These are phyloP conservation scores for Electrophaes corylata DNA, from an alignment of 2,888 invertebrate genomes.

Conservation along the genomic window DNA sequence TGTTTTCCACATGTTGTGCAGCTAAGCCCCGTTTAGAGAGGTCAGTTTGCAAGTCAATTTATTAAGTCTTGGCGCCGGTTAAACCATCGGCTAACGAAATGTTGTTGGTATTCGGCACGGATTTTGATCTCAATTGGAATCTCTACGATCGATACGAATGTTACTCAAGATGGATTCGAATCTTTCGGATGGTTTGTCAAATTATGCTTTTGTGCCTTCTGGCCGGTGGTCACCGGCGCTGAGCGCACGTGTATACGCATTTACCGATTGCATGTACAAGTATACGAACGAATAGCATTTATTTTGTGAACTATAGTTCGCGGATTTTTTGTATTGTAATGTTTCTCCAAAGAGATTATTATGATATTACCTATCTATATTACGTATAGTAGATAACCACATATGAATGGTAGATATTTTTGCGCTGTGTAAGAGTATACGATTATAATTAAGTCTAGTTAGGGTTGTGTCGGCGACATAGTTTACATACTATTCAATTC, in stretches of 20 bases:
- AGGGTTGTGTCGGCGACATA: slow-evolving; percentile 56
- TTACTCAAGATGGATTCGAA: slow-evolving; percentile 53
- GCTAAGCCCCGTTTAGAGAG: slow-evolving; percentile 8
- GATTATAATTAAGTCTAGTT: slow-evolving; percentile 62
- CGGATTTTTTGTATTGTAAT: slow-evolving; percentile 54
- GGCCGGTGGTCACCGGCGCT: slow-evolving; percentile 64
- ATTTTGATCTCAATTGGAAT: slow-evolving; percentile 61
- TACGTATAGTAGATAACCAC: slow-evolving; percentile 58
- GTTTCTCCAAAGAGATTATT: slow-evolving; percentile 79
- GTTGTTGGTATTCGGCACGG: slow-evolving; percentile 69
- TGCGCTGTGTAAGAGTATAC: slow-evolving; percentile 81
- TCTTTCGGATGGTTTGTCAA: slow-evolving; percentile 61
- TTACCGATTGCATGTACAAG: slow-evolving; percentile 39
- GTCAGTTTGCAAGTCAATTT: slow-evolving; percentile 55
- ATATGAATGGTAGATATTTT: slow-evolving; percentile 65
- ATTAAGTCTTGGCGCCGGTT: slow-evolving; percentile 41
- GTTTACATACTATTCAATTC: no score
- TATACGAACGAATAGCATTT: slow-evolving; percentile 55
- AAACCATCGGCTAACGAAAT: slow-evolving; percentile 63
- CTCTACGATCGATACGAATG: slow-evolving; percentile 42
- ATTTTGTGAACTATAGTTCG: slow-evolving; percentile 62
- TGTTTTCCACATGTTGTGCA: slow-evolving; percentile 6
- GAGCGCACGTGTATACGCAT: slow-evolving; percentile 57
- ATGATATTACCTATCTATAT: slow-evolving; percentile 58
- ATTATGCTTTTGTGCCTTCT: slow-evolving; percentile 77